phyloP scores from a whole-genome alignment of 1,140 invertebrate species.

The Ceratina australensis region DNA sequence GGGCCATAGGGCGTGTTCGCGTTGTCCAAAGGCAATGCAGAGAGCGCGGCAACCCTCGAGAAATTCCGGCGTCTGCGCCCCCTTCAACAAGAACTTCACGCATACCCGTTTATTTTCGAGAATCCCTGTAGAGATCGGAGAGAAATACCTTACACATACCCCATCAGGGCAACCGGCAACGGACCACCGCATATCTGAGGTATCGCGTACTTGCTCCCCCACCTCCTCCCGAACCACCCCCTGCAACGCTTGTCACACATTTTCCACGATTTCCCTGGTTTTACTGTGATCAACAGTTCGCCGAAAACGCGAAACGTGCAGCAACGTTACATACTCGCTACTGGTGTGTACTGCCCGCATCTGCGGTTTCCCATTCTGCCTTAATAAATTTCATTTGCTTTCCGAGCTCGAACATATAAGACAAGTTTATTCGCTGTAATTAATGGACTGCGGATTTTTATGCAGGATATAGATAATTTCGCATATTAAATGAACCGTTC shows the following conservation, averaged over 20 bases:
- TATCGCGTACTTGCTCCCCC: constrained; percentile 46
- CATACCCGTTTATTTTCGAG: constrained; percentile 64
- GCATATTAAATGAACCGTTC: no score
- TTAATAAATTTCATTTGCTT: no score
- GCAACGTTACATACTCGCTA: no score
- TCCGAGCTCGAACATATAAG: no score
- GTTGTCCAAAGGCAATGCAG: constrained; percentile 59
- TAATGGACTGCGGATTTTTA: no score
- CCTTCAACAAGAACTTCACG: constrained; percentile 63
- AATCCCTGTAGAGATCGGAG: constrained; percentile 57
- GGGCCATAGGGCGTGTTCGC: constrained; percentile 39
- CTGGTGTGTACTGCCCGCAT: no score
- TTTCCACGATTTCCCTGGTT: constrained; percentile 52
- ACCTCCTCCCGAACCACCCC: no score
- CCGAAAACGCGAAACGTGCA: constrained; percentile 11
- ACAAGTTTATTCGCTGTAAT: no score
- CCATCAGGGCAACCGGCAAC: constrained; percentile 38
- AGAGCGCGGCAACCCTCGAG: constrained; percentile 47
- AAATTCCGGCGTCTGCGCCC: constrained; percentile 55
- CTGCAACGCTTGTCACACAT: constrained; percentile 46
- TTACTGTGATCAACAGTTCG: constrained; percentile 27
- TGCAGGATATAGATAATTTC: no score
- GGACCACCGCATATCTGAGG: constrained; percentile 60
- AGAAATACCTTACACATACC: constrained; percentile 63
- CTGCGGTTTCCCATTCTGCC: no score